Evolutionary conservation across 2,888 invertebrate species (phyloP).

Genomic region (Drosophila birchii): DNA sequence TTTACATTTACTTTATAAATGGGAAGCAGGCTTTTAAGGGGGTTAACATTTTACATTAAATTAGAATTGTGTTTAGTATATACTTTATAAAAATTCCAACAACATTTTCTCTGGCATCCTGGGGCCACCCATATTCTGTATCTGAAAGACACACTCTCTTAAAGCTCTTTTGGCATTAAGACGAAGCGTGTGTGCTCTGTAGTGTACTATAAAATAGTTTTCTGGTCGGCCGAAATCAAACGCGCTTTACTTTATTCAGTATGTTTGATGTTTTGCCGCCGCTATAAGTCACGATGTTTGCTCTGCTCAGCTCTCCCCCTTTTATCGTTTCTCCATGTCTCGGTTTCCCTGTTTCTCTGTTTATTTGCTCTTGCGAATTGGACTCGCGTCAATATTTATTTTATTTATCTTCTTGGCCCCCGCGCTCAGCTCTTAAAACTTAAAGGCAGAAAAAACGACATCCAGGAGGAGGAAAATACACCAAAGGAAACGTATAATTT

Average conservation of each 20-base stretch:
- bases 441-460: background rate
- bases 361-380: slow-evolving; percentile 41
- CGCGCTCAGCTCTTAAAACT: slow-evolving; percentile 21
- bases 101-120: background rate
- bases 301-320: slow-evolving; percentile 21
- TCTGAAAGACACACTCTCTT: background rate
- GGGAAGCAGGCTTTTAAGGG: too few relatives aligned
- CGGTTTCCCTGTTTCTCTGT: background rate
- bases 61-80: background rate
- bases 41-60: too few relatives aligned
- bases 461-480: background rate
- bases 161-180: slow-evolving; percentile 6
- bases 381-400: slow-evolving; percentile 49
- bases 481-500: background rate
- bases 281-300: slow-evolving; percentile 72
- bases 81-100: background rate
- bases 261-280: slow-evolving; percentile 81
- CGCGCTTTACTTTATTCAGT: slow-evolving; percentile 82
- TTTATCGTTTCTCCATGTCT: slow-evolving; percentile 34
- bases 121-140: slow-evolving; percentile 7
- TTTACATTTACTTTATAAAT: too few relatives aligned
- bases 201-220: slow-evolving; percentile 79
- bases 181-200: background rate
- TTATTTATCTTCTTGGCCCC: slow-evolving; percentile 32
- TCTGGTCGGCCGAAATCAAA: slow-evolving; percentile 84